Evolutionary conservation across 2,113 vertebrate genomes (phyloP), one percentile per base, ranked within the genome.

Genomic region (Lagopus leucura): DNA sequence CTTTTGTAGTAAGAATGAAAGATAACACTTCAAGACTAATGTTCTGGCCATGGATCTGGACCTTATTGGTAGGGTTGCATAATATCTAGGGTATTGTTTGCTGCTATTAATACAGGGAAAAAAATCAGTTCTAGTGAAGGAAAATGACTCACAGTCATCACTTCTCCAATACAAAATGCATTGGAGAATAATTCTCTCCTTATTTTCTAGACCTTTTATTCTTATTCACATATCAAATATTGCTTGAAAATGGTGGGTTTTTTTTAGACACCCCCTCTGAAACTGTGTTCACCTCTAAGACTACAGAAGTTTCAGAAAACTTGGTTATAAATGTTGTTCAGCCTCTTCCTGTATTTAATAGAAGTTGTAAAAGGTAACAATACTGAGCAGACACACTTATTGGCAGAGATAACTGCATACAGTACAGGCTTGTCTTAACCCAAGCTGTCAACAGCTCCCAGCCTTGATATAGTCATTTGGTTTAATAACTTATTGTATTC

Each of bases 401-500:
- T 72, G 30, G 30, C 40, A 89, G 42, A 79, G 28, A 65, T 6
- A 77, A 81, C 18, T 11, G 10, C 47, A 30, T 1, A 64, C 28
- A 61, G 82, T 63, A 47, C 21, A 8, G 4, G 32, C 54, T 9
- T 50, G 30, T 77, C 36, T 71, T 55, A 20, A 43, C 3, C 74
- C 19, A 93, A 91, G 38, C 3, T 84, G 42, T 27, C 34, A 17
- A 27, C 21, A 57, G 27, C 48, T 80, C 73, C 69, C 21, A 58
- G 60, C 2, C 18, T 52, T 36, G n/a, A 89, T 13, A 47, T 0
- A 55, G 7, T 34, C 0, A 30, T 54, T 70, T 65, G 40, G 19
- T 40, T 90, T 45, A 38, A 71, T 11, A 30, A 24, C 42, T n/a
- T 45, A 66, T 7, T 58, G 30, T 48, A 50, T 27, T 85, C 30